Percentiles rank a stretch among this genome's conserved stretches.
Evolutionary conservation across 2,888 invertebrate genomes (phyloP).

Genomic region (Conomelus anceps): DNA sequence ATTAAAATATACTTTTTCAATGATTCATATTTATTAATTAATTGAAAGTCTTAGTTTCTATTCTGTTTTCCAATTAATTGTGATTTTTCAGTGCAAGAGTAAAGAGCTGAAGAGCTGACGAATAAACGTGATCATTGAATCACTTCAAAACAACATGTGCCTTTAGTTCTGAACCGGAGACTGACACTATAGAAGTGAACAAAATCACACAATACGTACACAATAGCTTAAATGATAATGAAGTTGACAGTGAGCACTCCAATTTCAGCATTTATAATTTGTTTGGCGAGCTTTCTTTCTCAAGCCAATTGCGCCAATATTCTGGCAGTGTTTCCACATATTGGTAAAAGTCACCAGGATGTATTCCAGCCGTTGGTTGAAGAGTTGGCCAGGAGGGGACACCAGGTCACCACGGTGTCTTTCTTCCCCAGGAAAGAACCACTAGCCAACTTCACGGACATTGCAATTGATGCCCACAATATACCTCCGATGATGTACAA

Average conservation of each 20-base stretch:
- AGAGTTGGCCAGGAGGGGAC: constrained; percentile 37
- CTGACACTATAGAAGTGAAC: neutral
- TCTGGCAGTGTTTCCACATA: constrained; percentile 36
- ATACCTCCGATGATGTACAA: constrained; percentile 21
- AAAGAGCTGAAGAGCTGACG: no score
- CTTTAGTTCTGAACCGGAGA: no score
- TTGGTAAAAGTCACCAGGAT: constrained; percentile 36
- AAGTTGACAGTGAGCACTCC: neutral
- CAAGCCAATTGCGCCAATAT: constrained; percentile 25
- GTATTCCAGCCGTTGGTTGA: constrained; percentile 32
- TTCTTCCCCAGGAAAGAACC: constrained; percentile 32
- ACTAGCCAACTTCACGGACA: constrained; percentile 35
- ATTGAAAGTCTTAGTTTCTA: no score
- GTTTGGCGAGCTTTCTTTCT: neutral
- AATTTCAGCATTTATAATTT: neutral
- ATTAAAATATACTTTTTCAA: no score
- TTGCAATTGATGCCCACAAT: constrained; percentile 32
- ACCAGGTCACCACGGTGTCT: constrained; percentile 36
- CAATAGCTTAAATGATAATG: neutral
- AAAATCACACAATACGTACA: neutral
- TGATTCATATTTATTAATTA: no score
- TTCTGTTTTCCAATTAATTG: no score
- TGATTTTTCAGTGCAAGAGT: no score
- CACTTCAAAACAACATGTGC: no score
- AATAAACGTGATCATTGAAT: no score